Evolutionary conservation across 2,113 vertebrate species (phyloP).

Genomic region (Fulmarus glacialis): DNA sequence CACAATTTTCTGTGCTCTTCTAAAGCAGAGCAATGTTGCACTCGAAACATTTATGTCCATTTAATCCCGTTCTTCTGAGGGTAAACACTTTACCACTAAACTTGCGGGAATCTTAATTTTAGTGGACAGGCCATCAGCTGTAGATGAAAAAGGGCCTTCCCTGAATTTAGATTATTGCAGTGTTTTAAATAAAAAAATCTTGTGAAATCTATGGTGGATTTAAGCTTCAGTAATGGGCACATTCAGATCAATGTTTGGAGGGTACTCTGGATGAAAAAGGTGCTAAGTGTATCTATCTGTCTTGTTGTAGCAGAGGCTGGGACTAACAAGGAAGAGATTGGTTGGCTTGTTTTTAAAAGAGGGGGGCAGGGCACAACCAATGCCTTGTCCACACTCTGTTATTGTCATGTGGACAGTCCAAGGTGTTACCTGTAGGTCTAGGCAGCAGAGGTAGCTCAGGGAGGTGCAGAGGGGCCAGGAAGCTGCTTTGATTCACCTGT

Average conservation of each 20-base stretch:
- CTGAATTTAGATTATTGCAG: not conserved
- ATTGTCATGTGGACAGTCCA: not conserved
- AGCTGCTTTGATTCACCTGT: not conserved
- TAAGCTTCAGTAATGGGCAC: not conserved
- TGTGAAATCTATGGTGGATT: not conserved
- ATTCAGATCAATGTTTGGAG: not conserved
- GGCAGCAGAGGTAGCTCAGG: not conserved
- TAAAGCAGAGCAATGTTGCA: not conserved
- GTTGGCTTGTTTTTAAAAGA: not conserved
- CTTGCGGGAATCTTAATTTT: not conserved
- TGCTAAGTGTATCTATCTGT: not conserved
- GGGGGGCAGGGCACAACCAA: rapidly evolving
- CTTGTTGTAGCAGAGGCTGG: not conserved
- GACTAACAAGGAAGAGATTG: not conserved
- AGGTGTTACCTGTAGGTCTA: not conserved
- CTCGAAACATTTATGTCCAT: not conserved
- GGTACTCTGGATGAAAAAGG: not conserved
- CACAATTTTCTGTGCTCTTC: not conserved
- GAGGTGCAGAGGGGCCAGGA: not conserved
- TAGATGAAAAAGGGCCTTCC: not conserved
- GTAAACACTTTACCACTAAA: not conserved
- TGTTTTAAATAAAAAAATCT: not conserved
- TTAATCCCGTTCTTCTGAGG: not conserved
- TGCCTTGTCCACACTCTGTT: not conserved
- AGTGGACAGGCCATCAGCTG: not conserved